Conservation (phyloP, 1,140 invertebrate genomes). For the Odontomachus brunneus region DNA sequence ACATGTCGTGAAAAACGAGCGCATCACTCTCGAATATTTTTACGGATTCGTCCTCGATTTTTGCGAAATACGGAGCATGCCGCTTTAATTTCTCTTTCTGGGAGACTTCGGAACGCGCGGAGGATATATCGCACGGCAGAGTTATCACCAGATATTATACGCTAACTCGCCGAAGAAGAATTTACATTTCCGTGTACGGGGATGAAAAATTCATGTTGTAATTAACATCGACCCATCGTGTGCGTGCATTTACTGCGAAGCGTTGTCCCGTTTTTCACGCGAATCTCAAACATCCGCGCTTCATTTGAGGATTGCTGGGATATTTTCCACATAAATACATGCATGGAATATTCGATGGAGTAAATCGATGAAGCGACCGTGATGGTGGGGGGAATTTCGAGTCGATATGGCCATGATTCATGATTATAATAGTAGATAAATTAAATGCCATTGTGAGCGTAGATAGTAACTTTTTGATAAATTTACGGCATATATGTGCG, state of each 20-base stretch:
- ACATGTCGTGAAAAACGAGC: slow-evolving; percentile 46
- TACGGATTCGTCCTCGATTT: slow-evolving; percentile 9
- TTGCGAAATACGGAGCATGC: slow-evolving; percentile 1
- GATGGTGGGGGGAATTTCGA: too few species aligned
- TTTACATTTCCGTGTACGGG: neutral
- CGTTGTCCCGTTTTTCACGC: too few species aligned
- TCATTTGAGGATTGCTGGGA: neutral
- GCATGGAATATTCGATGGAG: too few species aligned
- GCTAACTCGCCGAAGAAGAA: neutral
- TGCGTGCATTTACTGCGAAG: too few species aligned
- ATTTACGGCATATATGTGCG: too few species aligned
- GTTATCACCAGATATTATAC: slow-evolving; percentile 9
- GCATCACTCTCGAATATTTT: slow-evolving; percentile 44
- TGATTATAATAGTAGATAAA: neutral
- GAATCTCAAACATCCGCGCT: neutral
- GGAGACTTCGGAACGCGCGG: neutral
- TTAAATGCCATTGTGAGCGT: too few species aligned
- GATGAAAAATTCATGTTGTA: neutral
- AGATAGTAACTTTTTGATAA: too few species aligned
- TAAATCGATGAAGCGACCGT: too few species aligned
- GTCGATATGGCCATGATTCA: too few species aligned
- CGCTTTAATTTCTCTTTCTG: slow-evolving; percentile 39
- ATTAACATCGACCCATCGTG: neutral
- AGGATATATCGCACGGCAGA: neutral
- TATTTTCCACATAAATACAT: too few species aligned